A percentile compares a stretch with the other conserved stretches of the same genome.
These are phyloP conservation scores for Selenia dentaria DNA, from an alignment of 2,888 invertebrate genomes.

Conservation along the genomic window DNA sequence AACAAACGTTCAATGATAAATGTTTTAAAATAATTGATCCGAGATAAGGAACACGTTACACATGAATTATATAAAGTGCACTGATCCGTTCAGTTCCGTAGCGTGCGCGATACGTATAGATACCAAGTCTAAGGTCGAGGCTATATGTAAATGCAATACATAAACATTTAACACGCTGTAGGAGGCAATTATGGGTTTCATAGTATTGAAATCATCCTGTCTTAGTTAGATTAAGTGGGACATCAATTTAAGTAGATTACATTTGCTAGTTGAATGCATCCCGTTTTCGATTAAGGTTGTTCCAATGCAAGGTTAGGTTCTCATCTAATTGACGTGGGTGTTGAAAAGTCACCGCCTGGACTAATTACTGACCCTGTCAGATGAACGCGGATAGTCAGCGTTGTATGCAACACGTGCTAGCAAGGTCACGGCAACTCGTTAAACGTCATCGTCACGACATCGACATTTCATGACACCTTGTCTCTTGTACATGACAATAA, in stretches of 20 bases:
- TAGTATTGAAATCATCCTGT: conserved; percentile 7
- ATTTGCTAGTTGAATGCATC: conserved; percentile 26
- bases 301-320: conserved; percentile 33
- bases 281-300: conserved; percentile 26
- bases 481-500: conserved; percentile 20
- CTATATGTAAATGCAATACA: conserved; percentile 17
- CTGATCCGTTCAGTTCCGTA: conserved; percentile 44
- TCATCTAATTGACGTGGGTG: conserved; percentile 58
- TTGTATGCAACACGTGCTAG: no score
- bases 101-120: conserved; percentile 48
- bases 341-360: conserved; percentile 47
- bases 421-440: conserved; percentile 43
- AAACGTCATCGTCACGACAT: conserved; percentile 51
- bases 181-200: no score
- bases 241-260: conserved; percentile 23
- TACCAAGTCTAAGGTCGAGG: conserved; percentile 43
- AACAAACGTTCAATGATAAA: conserved; percentile 23
- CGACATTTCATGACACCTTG: conserved; percentile 43
- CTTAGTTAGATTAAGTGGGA: conserved; percentile 27
- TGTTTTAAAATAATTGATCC: conserved; percentile 31
- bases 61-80: conserved; percentile 41
- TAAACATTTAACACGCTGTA: no score
- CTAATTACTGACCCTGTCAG: conserved; percentile 58
- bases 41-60: conserved; percentile 24
- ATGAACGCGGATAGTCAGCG: conserved; percentile 44